Evolutionary conservation across 2,113 vertebrate genomes (phyloP), one percentile per base, ranked within the genome.

Genomic region (Theristicus caerulescens): DNA sequence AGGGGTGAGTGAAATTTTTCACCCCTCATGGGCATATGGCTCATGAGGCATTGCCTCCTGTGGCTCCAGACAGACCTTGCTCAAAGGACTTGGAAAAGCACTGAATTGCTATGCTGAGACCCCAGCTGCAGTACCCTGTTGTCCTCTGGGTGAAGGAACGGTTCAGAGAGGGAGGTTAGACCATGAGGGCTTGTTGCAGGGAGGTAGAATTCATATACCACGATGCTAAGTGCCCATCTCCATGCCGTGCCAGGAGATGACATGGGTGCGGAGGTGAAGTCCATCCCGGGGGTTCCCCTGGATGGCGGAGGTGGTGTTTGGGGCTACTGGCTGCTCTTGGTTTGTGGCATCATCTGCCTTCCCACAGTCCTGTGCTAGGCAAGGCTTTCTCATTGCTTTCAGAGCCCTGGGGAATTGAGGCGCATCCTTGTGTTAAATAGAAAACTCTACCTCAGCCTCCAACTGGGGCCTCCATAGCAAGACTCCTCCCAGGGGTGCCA

Each of bases 181-280:
- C 19, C 46, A 26, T 0, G 1, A n/a, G 6, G 59, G 14, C 34
- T 9, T 26, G 11, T 38, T 58, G 36, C 2, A 3, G 26, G 22
- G 59, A 61, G 31, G 59, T 34, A n/a, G 22, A 49, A 84, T 15
- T 67, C 25, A 15, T 7, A 9, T 17, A 24, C 32, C 24, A 3
- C 2, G 9, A 22, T 25, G 27, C 34, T 55, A n/a, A 55, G 26
- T 12, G 20, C 26, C 27, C 13, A 4, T 57, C 49, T 54, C 25
- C 15, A 4, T 19, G 32, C 31, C 9, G 6, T 69, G 62, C 31
- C 26, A 21, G 54, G 32, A 67, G 38, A 29, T 19, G 27, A 82
- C 22, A 5, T 16, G 17, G 9, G 7, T 36, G 21, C 1, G 2
- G 47, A 73, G 42, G 26, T 51, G 27, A 62, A n/a, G 11, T 25